Percentiles rank a stretch among this genome's conserved stretches.
phyloP scores from a whole-genome alignment of 64 coral and sea anemone genomes.

The Actinia tenebrosa region DNA sequence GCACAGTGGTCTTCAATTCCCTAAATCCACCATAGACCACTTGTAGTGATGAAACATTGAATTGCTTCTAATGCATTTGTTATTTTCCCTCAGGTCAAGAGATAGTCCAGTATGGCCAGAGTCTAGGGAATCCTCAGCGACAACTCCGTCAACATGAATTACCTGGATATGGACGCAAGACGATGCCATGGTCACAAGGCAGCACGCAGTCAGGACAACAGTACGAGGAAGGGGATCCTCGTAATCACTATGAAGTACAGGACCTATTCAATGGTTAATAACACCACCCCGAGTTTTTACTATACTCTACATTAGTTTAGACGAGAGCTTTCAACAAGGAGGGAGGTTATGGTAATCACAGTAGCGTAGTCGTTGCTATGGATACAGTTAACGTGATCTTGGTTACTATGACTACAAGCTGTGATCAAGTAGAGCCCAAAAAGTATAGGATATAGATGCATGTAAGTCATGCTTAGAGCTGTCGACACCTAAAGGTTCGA shows the following conservation, averaged over 20 bases:
- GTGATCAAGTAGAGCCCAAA: neutral
- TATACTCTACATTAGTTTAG: neutral
- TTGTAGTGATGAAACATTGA: neutral
- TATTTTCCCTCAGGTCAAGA: constrained; percentile 15
- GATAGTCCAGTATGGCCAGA: constrained; percentile 55
- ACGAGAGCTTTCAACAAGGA: neutral
- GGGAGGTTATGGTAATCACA: neutral
- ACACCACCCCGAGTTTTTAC: neutral
- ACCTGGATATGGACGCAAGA: constrained; percentile 39
- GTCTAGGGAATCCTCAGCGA: neutral
- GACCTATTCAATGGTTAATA: constrained; percentile 48
- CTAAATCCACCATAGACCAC: too few relatives aligned
- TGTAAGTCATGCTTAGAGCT: neutral
- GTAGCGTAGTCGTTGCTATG: neutral
- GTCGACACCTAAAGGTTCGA: neutral
- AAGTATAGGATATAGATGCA: neutral
- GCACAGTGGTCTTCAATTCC: too few relatives aligned
- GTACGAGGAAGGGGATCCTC: constrained; percentile 13
- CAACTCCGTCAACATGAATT: constrained; percentile 3
- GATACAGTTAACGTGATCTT: neutral
- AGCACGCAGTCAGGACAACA: constrained; percentile 34
- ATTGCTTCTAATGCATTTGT: neutral
- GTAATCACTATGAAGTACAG: constrained; percentile 36
- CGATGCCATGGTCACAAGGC: constrained; percentile 30
- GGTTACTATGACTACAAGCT: neutral